phyloP scores from a whole-genome alignment of 2,797 vertebrate genomes.

The Smutsia temminckii region DNA sequence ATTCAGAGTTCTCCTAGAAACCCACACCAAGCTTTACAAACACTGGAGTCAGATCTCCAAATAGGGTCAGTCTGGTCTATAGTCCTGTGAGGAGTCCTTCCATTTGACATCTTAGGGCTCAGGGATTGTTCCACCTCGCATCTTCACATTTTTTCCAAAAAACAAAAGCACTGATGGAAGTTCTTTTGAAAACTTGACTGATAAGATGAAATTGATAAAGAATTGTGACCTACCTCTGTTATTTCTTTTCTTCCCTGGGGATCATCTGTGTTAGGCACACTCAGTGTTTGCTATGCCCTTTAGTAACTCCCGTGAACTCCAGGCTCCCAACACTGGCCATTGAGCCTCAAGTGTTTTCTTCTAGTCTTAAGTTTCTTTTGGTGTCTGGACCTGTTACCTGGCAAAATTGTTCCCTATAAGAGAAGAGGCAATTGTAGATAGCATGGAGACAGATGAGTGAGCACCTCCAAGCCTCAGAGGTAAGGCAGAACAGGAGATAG shows the following conservation, averaged over 20 bases:
- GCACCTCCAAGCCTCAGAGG: not conserved
- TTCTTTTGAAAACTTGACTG: not conserved
- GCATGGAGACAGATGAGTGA: not conserved
- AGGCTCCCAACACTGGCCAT: not conserved
- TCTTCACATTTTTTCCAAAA: not conserved
- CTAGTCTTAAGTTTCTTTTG: slow-evolving; percentile 13
- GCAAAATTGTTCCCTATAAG: not conserved
- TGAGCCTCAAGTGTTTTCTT: not conserved
- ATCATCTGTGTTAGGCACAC: not conserved
- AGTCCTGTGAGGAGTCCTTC: not conserved
- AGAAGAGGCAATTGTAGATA: not conserved
- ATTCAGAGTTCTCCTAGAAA: not conserved
- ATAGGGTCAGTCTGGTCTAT: not conserved
- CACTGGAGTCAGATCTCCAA: not conserved
- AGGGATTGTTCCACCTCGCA: not conserved
- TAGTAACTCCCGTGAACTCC: not conserved
- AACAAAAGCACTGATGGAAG: not conserved
- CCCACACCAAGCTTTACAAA: not conserved
- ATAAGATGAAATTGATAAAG: not conserved
- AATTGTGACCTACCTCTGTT: not conserved
- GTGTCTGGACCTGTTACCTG: not conserved
- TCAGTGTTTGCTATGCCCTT: not conserved
- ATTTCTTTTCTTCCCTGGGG: not conserved
- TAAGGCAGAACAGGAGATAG: not conserved
- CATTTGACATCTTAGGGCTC: not conserved